phyloP scores from a whole-genome alignment of 1,140 invertebrate species.

The Drosophila setifemur region DNA sequence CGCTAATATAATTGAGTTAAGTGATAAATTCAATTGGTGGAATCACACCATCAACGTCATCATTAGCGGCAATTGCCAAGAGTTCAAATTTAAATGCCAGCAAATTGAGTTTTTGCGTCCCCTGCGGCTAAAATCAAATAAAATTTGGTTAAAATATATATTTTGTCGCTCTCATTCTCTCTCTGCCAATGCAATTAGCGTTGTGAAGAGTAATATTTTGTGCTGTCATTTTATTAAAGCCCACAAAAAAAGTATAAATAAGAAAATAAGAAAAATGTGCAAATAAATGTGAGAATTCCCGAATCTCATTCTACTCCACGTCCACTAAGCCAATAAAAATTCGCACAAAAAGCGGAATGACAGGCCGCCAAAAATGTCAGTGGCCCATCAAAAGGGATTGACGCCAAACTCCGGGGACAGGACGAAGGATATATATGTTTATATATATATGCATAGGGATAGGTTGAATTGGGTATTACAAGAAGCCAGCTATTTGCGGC shows the following conservation, averaged over 20 bases:
- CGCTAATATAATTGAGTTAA: slow-evolving; percentile 37
- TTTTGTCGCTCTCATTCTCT: neutral
- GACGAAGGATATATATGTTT: slow-evolving; percentile 3
- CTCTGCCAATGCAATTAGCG: slow-evolving; percentile 36
- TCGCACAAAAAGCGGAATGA: slow-evolving; percentile 59
- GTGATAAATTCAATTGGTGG: slow-evolving; percentile 39
- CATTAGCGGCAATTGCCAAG: slow-evolving; percentile 19
- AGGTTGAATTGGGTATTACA: slow-evolving; percentile 30
- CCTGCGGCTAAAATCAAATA: neutral
- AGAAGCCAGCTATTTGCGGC: slow-evolving; percentile 67
- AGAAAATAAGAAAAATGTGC: neutral
- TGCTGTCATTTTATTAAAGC: slow-evolving; percentile 2
- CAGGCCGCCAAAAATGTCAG: slow-evolving; percentile 65
- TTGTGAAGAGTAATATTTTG: no score
- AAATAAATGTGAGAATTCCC: slow-evolving; percentile 10
- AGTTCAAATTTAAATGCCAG: slow-evolving; percentile 17
- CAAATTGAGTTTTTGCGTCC: slow-evolving; percentile 15
- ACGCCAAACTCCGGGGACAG: slow-evolving; percentile 23
- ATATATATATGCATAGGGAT: slow-evolving; percentile 6
- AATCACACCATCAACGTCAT: slow-evolving; percentile 12
- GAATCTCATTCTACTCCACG: slow-evolving; percentile 11
- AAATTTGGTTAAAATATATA: slow-evolving; percentile 32
- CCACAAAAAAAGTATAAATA: neutral
- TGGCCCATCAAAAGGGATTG: slow-evolving; percentile 64
- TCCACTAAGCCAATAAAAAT: slow-evolving; percentile 60